A percentile compares a stretch with the other conserved stretches of the same genome.
Evolutionary conservation across 2,888 invertebrate genomes (phyloP).

Genomic region (Bibio marci): DNA sequence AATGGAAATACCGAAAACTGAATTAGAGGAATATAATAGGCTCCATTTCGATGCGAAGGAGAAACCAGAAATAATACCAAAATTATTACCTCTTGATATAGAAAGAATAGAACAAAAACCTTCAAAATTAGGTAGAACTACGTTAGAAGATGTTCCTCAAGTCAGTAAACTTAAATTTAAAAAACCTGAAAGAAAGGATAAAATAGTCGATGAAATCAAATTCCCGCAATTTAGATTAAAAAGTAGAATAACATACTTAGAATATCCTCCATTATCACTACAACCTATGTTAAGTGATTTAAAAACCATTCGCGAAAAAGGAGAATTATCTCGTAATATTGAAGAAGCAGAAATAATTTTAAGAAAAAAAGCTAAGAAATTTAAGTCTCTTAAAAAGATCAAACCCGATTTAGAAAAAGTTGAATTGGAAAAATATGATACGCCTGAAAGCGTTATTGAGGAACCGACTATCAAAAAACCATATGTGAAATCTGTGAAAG

Average conservation of each 20-base stretch:
- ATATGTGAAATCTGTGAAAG: no score
- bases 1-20: slow-evolving; percentile 19
- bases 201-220: slow-evolving; percentile 34
- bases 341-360: slow-evolving; percentile 49
- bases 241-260: slow-evolving; percentile 46
- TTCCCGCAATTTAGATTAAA: slow-evolving; percentile 46
- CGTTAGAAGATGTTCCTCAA: slow-evolving; percentile 1
- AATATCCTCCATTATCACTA: slow-evolving; percentile 43
- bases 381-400: slow-evolving; percentile 36
- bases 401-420: slow-evolving; percentile 38
- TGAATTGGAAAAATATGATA: slow-evolving; percentile 16
- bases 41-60: slow-evolving; percentile 1
- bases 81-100: not conserved
- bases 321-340: slow-evolving; percentile 50
- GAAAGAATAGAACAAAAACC: not conserved
- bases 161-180: slow-evolving; percentile 36
- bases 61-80: not conserved
- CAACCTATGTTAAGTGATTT: slow-evolving; percentile 35
- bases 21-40: slow-evolving; percentile 7
- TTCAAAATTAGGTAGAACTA: not conserved
- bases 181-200: slow-evolving; percentile 23
- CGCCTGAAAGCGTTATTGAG: slow-evolving; percentile 8
- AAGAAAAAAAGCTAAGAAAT: slow-evolving; percentile 39
- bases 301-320: slow-evolving; percentile 40
- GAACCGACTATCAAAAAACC: not conserved